A percentile compares a stretch with the other conserved stretches of the same genome.
These are phyloP conservation scores for Astropecten irregularis DNA, from an alignment of 53 echinoderm and acorn worm genomes.

Conservation along the genomic window DNA sequence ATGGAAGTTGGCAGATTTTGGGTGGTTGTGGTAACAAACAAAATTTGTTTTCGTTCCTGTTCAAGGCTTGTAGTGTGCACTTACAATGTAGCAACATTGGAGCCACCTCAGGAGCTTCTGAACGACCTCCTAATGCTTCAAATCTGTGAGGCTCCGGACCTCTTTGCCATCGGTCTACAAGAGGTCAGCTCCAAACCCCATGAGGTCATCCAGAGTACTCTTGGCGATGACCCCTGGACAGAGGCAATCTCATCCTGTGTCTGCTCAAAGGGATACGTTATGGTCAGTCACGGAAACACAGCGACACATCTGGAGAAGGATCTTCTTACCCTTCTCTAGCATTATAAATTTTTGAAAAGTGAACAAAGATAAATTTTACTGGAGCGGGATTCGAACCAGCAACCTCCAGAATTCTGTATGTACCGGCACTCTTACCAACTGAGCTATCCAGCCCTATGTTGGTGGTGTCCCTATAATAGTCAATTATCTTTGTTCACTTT, in stretches of 20 bases:
- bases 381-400: not conserved
- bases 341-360: not conserved
- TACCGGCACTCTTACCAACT: too few relatives aligned
- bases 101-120: conserved; percentile 68
- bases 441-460: too few relatives aligned
- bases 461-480: not conserved
- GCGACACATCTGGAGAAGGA: too few relatives aligned
- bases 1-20: too few relatives aligned
- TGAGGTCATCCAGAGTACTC: conserved; percentile 83
- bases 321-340: not conserved
- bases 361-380: too few relatives aligned
- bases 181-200: conserved; percentile 98
- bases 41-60: too few relatives aligned
- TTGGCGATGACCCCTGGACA: conserved; percentile 96
- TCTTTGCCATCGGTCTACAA: conserved; percentile 83
- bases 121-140: conserved; percentile 83
- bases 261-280: conserved; percentile 79
- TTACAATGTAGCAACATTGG: conserved; percentile 91
- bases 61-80: conserved; percentile 82
- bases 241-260: conserved; percentile 75
- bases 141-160: conserved; percentile 76
- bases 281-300: too few relatives aligned
- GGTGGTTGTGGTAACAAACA: too few relatives aligned
- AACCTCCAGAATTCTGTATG: too few relatives aligned
- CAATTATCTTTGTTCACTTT: too few relatives aligned